Percentiles rank a stretch among this genome's conserved stretches.
phyloP scores from a whole-genome alignment of 1,140 invertebrate genomes.

The Chlorops oryzae region DNA sequence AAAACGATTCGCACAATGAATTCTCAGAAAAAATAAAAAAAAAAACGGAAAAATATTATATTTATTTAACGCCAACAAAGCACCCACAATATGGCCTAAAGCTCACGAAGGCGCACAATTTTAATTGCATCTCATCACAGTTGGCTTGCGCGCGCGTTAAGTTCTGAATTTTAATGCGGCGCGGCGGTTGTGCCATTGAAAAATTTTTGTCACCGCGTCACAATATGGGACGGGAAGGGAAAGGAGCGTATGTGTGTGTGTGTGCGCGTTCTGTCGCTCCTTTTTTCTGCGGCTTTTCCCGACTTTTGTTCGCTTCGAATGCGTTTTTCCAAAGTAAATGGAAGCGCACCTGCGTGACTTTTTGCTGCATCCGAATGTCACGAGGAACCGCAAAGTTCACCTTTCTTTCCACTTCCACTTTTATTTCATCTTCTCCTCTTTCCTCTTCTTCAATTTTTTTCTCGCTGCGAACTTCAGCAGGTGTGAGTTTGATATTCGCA shows the following conservation, averaged over 20 bases:
- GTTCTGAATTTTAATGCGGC: background rate
- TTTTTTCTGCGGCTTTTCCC: background rate
- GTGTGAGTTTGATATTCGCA: background rate
- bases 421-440: background rate
- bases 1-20: too few relatives aligned
- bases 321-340: too few relatives aligned
- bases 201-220: background rate
- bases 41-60: too few relatives aligned
- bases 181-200: background rate
- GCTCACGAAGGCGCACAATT: constrained; percentile 9
- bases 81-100: too few relatives aligned
- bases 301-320: too few relatives aligned
- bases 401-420: background rate
- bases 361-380: background rate
- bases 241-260: background rate
- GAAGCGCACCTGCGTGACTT: too few relatives aligned
- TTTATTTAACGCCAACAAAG: too few relatives aligned
- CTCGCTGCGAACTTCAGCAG: background rate
- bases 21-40: too few relatives aligned
- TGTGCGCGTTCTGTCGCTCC: too few relatives aligned
- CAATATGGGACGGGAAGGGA: background rate
- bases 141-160: background rate
- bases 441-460: background rate
- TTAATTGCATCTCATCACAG: constrained; percentile 12
- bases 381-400: background rate